Base-by-base conservation (phyloP, 30 jellyfish, hydroid and myxozoan species). In the Hydra vulgaris region DNA sequence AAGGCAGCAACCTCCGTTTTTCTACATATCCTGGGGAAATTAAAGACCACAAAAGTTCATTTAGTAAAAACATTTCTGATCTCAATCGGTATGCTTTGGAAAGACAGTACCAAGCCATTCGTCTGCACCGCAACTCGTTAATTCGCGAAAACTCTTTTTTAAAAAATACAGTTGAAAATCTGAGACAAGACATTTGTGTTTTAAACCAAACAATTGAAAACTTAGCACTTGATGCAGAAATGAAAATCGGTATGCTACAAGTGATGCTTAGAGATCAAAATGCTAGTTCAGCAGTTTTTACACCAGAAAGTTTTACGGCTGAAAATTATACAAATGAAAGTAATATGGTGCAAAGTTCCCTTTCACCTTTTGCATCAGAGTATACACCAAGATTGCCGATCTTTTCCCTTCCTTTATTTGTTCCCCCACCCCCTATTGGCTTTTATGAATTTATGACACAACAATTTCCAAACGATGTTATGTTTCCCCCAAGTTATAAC, bases 121-220 rank as follows among this genome's bases (percentile, higher is more conserved):
- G 97, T 22, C 97, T 84, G 79, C 97, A 89, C 76, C 89, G 97
- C 15, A 89, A 89, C 61, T 79, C 95, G 4, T 75, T 89, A 71
- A 54, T 89, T 23, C 81, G 97, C 77, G 95, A 89, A 40, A 89
- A 89, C 53, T 79, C 97, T 18, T 88, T 85, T 70, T 82, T 89
- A 54, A 84, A 85, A 18, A 81, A 89, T 79, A 84, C 78, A 69
- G 76, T 84, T 73, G 69, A 70, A 18, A 81, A 74, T 85, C 56
- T 89, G 81, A 89, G 82, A 26, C 93, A 83, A 52, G 97, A 89
- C 77, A 78, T 92, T 52, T 83, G 88, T 18, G 80, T 89, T 23
- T 74, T 85, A 78, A 81, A 89, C 15, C 76, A 73, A 74, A 89
- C 87, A 73, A 40, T 89, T 88, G 95, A 89, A 74, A 92, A 89